Base-by-base conservation (phyloP, 2,888 invertebrate species). In the Eupeodes latifasciatus region DNA sequence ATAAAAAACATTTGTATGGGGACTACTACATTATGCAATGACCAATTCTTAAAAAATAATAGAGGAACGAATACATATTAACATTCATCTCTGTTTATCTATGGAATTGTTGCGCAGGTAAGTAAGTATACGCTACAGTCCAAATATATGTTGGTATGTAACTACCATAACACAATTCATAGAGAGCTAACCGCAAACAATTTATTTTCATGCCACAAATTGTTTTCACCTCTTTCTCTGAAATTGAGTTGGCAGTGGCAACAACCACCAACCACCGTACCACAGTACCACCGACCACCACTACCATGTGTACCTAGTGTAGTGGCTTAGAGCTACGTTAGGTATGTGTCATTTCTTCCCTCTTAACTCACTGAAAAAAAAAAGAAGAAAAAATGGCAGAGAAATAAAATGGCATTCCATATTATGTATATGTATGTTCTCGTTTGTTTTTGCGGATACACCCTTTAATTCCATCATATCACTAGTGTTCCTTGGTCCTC, bases 121-220 rank as follows among this genome's bases (percentile, higher is more conserved):
- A 47, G 11, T 9, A 27, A 27, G 27, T 40, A 40, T 40, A 27
- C 27, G 27, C 40, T 6, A 40, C 77, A 85, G 55, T 55, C 66
- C 49, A 72, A 51, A 12, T 47, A 55, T 55, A 40, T 72, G 76
- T 12, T 36, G 19, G 27, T 40, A 40, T 40, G 40, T 40, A 5
- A 5, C 40, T 9, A 40, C 6, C 14, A 75, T 69, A 79, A 55
- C 74, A 82, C 36, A 78, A 64, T 53, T 53, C 51, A 81, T 14
- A 64, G 66, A 47, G 12, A 57, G 36, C 67, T 16, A 61, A 81
- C 81, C 77, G 44, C 77, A 85, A 67, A 72, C 72, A 83, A 83
- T 83, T 79, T 79, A 79, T 83, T 86, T 86, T 79, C 69, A 71
- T 82, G 75, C 86, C 86, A 69, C 86, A 83, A 79, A 83, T 82